Evolutionary conservation across 2,888 invertebrate species (phyloP), one percentile per base, ranked within the genome.

Genomic region (Venusia cambrica): DNA sequence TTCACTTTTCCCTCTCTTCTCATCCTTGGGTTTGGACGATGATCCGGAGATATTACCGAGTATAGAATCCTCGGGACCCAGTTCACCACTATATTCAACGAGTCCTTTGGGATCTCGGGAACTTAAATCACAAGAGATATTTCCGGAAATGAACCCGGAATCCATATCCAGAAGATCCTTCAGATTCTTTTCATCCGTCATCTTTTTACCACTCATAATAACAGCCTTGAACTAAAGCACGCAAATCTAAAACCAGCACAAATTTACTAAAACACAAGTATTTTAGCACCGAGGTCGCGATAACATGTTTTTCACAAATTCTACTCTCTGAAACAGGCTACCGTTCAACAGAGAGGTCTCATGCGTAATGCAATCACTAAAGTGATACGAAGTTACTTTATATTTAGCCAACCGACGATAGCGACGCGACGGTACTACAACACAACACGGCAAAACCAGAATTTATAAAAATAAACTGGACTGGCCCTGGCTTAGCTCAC

Each of bases 181-280:
- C 16, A 48, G 48, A 44, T 76, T 45, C 62, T 80, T 80, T 14
- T 74, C 69, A 41, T 73, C 70, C 49, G 57, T 68, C 45, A 50
- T 71, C 51, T 75, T 81, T 51, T 70, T 76, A 61, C 72, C 78
- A 83, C 84, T 85, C 85, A 87, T 85, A 66, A 46, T 66, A 54
- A 38, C 21, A 18, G 47, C 50, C 63, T 66, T 51, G 30, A 34
- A 55, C 45, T 51, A 49, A 46, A 24, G 45, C 60, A 67, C 53
- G 63, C 19, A 32, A 44, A 4, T 37, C 14, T 22, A 27, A 36
- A 35, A 21, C 26, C 18, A 13, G 11, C 25, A 35, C 6, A 27
- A 34, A 29, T 11, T 25, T 17, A 39, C 33, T 36, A 38, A 16
- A 32, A 30, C 24, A 42, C 29, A 6, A 27, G 16, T 9, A 26